These are phyloP conservation scores for Apteryx mantelli DNA, from an alignment of 2,113 vertebrate genomes.

Conservation along the genomic window DNA sequence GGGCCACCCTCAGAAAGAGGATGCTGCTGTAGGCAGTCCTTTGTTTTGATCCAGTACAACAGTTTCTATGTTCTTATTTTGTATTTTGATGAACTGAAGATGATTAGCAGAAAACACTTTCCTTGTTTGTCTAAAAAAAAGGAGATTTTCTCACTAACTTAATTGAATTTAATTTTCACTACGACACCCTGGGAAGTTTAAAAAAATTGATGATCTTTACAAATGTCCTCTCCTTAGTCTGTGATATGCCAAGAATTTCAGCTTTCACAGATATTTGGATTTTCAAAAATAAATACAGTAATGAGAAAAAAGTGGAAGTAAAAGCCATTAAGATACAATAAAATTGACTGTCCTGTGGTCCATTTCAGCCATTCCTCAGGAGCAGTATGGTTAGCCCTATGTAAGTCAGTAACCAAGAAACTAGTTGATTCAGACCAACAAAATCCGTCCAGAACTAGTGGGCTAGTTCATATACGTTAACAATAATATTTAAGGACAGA, in stretches of 20 bases:
- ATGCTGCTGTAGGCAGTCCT: background rate
- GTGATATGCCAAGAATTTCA: background rate
- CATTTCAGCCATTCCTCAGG: background rate
- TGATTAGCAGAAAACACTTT: background rate
- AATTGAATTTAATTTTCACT: background rate
- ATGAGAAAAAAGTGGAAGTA: background rate
- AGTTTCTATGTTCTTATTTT: background rate
- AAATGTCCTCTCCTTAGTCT: background rate
- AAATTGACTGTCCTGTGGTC: background rate
- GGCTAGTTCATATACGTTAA: background rate
- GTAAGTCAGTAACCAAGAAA: constrained; percentile 12
- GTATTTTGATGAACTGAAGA: background rate
- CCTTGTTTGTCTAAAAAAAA: background rate
- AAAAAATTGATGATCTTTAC: background rate
- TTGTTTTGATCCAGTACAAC: background rate
- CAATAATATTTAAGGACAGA: background rate
- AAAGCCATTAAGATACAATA: background rate
- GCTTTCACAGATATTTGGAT: background rate
- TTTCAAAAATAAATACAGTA: background rate
- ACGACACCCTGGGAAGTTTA: background rate
- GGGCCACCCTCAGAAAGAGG: background rate
- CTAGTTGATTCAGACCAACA: background rate
- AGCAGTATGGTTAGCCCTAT: background rate
- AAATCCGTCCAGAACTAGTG: background rate
- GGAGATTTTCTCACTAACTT: background rate